Evolutionary conservation across 2,888 invertebrate genomes (phyloP), one percentile per base, ranked within the genome.

Genomic region (Tetranychus truncatus): DNA sequence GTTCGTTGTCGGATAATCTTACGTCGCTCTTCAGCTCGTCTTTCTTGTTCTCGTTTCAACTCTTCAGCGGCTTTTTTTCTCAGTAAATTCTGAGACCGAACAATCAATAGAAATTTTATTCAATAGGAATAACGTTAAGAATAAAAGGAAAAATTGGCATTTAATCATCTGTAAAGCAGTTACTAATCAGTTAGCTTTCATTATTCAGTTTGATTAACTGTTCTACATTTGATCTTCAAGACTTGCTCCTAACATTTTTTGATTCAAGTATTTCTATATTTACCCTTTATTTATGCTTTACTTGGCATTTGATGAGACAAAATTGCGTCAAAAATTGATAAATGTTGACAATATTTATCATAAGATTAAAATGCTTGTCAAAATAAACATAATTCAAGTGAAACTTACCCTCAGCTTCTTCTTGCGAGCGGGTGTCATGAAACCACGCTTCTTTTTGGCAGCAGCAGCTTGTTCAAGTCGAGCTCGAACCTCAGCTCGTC

Each of bases 61-160:
- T 80, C 79, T 77, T 80, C 79, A 65, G 80, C 80, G 21, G 80
- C 80, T 71, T 79, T 79, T 69, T 78, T 77, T 74, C 80, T 77
- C 76, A 80, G 71, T 71, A 80, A 74, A 74, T 77, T 77, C 80
- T 79, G n/a, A 11, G 1, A 18, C 45, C n/a, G 55, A 55, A 18
- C 45, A 55, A 55, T 55, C 55, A 55, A 15, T 9, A 15, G 3
- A 15, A 69, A 66, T 66, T 34, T 34, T 34, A 34, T 34, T 34
- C 34, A 34, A 34, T 34, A 34, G 34, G 4, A 34, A 34, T 34
- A 34, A 3, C 5, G 34, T 34, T 34, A 34, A 34, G 3, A 34
- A 34, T 34, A 34, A 34, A 34, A 34, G 34, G 34, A 3, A 34
- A 34, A 34, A 34, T 34, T 34, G 34, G 34, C 34, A 34, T 34